A percentile compares a stretch with the other conserved stretches of the same genome.
phyloP scores from a whole-genome alignment of 1,140 invertebrate genomes.

The Galleria mellonella region DNA sequence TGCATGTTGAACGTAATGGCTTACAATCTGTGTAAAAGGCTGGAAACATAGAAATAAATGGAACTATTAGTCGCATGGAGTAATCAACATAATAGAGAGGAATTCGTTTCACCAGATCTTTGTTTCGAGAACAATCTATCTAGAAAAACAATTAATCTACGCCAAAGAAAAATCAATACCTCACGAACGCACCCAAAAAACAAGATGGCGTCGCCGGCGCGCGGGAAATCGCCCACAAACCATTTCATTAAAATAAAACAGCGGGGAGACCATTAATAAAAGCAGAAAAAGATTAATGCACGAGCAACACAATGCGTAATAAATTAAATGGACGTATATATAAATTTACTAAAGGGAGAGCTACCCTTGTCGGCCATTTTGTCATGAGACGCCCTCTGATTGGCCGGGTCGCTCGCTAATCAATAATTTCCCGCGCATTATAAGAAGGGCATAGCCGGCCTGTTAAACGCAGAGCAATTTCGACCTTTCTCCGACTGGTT shows the following conservation, averaged over 20 bases:
- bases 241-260: constrained; percentile 69
- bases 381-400: constrained; percentile 26
- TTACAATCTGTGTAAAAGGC: too few species aligned
- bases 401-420: constrained; percentile 48
- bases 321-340: constrained; percentile 44
- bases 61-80: too few species aligned
- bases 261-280: constrained; percentile 52
- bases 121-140: too few species aligned
- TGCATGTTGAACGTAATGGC: too few species aligned
- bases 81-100: too few species aligned
- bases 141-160: neutral
- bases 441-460: too few species aligned
- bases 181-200: constrained; percentile 2
- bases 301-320: constrained; percentile 54
- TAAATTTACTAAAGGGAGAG: constrained; percentile 37
- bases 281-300: constrained; percentile 65
- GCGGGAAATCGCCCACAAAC: constrained; percentile 18
- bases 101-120: too few species aligned
- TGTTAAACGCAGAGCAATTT: too few species aligned
- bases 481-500: too few species aligned
- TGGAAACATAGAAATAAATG: too few species aligned
- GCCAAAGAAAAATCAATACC: constrained; percentile 9
- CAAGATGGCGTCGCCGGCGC: constrained; percentile 41
- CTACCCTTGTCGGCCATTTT: constrained; percentile 52
- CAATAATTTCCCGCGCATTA: constrained; percentile 33